These are phyloP conservation scores for Poecilia gillii DNA, from an alignment of 2,797 vertebrate genomes.

Conservation along the genomic window DNA sequence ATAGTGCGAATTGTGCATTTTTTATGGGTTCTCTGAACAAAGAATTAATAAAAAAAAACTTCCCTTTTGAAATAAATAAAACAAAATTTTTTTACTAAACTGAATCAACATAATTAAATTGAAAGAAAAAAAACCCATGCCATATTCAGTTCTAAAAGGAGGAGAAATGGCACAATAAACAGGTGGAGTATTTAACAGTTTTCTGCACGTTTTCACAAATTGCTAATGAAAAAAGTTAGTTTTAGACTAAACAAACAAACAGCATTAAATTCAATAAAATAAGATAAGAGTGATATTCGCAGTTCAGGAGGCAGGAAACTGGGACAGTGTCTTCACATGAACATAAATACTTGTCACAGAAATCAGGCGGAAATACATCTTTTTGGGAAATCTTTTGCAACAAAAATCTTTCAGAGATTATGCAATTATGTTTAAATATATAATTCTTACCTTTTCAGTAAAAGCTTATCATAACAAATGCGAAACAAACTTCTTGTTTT, in stretches of 20 bases:
- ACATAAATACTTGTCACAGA: background rate
- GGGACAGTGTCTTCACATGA: background rate
- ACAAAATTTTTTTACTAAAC: background rate
- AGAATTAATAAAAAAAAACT: background rate
- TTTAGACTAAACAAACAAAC: background rate
- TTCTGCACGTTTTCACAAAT: background rate
- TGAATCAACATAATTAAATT: conserved; percentile 5
- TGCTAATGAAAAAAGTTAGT: background rate
- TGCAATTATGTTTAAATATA: conserved; percentile 1
- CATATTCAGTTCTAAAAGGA: background rate
- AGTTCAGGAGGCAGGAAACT: background rate
- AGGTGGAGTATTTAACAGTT: background rate
- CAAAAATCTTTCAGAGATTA: conserved; percentile 11
- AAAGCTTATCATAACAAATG: conserved; percentile 35
- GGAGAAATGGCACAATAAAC: background rate
- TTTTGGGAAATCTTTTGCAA: background rate
- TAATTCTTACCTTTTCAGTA: conserved; percentile 31
- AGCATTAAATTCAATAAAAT: background rate
- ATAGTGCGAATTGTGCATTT: conserved; percentile 6
- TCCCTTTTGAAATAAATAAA: background rate
- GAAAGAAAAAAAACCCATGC: background rate
- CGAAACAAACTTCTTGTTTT: conserved; percentile 24
- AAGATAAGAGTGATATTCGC: background rate
- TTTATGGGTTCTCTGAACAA: background rate
- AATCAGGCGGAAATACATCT: background rate